Percentiles rank a stretch among this genome's conserved stretches.
phyloP scores from a whole-genome alignment of 1,140 invertebrate genomes.

The Drosophila virilis region DNA sequence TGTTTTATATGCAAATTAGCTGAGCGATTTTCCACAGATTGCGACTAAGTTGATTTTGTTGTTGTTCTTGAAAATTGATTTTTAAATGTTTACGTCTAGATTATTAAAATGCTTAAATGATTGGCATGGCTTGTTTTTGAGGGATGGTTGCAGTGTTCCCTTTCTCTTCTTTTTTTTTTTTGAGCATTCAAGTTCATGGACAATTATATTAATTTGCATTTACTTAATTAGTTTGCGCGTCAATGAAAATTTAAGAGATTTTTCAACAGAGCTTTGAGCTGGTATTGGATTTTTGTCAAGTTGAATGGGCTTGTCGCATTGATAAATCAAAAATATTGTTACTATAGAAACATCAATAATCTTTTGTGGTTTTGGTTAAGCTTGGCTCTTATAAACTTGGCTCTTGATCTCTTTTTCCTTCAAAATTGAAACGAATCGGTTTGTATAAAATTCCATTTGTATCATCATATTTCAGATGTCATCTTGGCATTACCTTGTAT shows the following conservation, averaged over 20 bases:
- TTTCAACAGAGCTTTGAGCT: not conserved
- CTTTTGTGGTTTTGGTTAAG: too few species aligned
- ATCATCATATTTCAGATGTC: too few species aligned
- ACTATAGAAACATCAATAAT: too few species aligned
- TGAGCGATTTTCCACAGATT: slow-evolving; percentile 67
- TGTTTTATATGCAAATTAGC: slow-evolving; percentile 84
- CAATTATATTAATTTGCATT: slow-evolving; percentile 54
- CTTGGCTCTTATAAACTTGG: too few species aligned
- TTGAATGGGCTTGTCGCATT: not conserved
- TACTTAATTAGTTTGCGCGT: slow-evolving; percentile 51
- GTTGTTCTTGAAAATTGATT: slow-evolving; percentile 55
- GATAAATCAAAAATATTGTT: too few species aligned
- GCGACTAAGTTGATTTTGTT: slow-evolving; percentile 44
- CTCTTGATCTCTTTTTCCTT: too few species aligned
- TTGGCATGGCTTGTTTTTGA: slow-evolving; percentile 20
- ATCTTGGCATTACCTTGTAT: too few species aligned
- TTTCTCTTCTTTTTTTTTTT: not conserved
- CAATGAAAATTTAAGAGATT: slow-evolving; percentile 32
- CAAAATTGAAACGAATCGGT: too few species aligned
- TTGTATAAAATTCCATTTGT: too few species aligned
- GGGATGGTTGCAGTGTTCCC: not conserved
- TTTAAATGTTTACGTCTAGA: slow-evolving; percentile 57
- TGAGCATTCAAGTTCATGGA: slow-evolving; percentile 52
- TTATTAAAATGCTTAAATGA: slow-evolving; percentile 67
- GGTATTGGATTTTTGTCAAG: not conserved